Conservation (phyloP, 1,140 invertebrate genomes). For the Sminthurinus signatus region DNA sequence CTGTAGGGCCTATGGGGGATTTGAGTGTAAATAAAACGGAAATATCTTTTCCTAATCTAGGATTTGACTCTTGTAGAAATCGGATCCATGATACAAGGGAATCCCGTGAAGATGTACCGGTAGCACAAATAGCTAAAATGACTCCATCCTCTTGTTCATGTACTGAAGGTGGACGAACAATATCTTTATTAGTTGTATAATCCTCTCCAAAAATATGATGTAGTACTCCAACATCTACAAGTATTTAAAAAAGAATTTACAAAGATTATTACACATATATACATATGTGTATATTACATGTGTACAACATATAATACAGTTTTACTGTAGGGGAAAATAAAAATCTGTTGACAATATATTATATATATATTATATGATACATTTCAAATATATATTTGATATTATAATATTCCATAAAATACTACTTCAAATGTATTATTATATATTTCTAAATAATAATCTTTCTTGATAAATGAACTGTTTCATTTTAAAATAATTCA, state of each 20-base stretch:
- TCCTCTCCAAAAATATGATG: constrained; percentile 43
- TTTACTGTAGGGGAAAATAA: neutral
- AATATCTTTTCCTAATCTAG: constrained; percentile 57
- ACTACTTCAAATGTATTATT: too few relatives aligned
- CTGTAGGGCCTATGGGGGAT: constrained; percentile 45
- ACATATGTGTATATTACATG: too few relatives aligned
- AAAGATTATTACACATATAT: too few relatives aligned
- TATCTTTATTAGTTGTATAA: constrained; percentile 28
- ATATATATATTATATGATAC: too few relatives aligned
- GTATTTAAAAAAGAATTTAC: constrained; percentile 6
- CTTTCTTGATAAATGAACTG: too few relatives aligned
- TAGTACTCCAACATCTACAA: constrained; percentile 57
- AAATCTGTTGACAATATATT: too few relatives aligned
- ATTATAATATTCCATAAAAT: too few relatives aligned
- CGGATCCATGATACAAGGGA: constrained; percentile 89
- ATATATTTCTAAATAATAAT: too few relatives aligned
- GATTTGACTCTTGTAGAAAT: constrained; percentile 71
- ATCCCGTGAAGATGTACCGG: constrained; percentile 82
- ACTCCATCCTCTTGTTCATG: constrained; percentile 93
- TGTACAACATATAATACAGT: too few relatives aligned
- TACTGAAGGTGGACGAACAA: constrained; percentile 52
- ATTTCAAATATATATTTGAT: neutral
- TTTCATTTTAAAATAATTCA: too few relatives aligned
- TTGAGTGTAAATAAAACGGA: constrained; percentile 71
- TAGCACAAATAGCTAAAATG: constrained; percentile 76